A percentile compares a stretch with the other conserved stretches of the same genome.
phyloP scores from a whole-genome alignment of 2,797 vertebrate genomes.

The Crocodylus rhombifer region DNA sequence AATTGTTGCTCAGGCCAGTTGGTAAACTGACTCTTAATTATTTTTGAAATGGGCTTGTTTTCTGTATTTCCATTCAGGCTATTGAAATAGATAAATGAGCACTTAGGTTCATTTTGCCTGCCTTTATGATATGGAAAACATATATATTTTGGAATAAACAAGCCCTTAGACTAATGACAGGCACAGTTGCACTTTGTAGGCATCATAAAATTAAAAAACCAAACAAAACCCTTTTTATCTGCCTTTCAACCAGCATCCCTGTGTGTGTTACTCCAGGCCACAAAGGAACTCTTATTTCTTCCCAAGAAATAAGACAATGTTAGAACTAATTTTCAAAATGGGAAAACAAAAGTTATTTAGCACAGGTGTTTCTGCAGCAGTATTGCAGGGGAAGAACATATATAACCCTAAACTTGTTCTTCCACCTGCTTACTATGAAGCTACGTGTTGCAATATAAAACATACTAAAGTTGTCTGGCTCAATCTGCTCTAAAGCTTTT shows the following conservation, averaged over 20 bases:
- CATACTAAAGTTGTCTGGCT: neutral
- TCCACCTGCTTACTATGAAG: neutral
- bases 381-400: neutral
- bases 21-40: slow-evolving; percentile 36
- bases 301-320: neutral
- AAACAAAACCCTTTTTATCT: neutral
- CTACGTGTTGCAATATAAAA: neutral
- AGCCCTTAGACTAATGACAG: neutral
- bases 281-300: neutral
- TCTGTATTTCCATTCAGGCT: neutral
- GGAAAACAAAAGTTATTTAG: slow-evolving; percentile 6
- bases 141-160: slow-evolving; percentile 12
- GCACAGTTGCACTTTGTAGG: neutral
- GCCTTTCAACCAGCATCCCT: neutral
- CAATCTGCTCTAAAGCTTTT: neutral
- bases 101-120: neutral
- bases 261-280: neutral
- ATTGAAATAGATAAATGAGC: neutral
- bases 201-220: neutral
- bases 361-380: neutral
- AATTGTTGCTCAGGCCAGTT: slow-evolving; percentile 20
- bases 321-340: neutral
- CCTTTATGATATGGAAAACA: neutral
- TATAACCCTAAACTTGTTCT: neutral
- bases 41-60: neutral